Base-by-base conservation (phyloP, 2,113 vertebrate species). In the Limanda limanda region DNA sequence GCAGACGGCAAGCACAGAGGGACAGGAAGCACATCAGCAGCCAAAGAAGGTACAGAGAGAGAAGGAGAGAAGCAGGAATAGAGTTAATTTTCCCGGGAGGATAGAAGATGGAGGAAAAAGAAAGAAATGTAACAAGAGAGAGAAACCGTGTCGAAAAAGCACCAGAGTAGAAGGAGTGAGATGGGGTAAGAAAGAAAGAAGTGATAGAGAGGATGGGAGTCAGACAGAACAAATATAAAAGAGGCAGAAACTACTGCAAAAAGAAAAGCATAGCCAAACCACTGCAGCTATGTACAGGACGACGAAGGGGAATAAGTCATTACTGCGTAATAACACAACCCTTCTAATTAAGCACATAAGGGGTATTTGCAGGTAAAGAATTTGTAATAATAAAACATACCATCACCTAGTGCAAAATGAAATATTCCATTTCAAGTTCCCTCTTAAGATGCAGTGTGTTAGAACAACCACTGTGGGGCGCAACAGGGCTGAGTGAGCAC, bases 11-110 rank as follows among this genome's bases (percentile, higher is more conserved):
- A 91, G 88, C 86, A 85, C 66, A 88, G 56, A 71, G 61, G 76
- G 70, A 87, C 88, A 84, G 79, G 87, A 76, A 88, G 89, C 80
- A 79, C 84, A 86, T 51, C 83, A 80, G 75, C 77, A 91, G 75
- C 81, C 83, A 86, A 24, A 89, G 7, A 70, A 76, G 60, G 45
- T 31, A 55, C 67, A 73, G 56, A 71, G 66, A 56, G 63, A 51
- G 47, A 48, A 78, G 77, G 76, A 82, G 71, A 86, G 78, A 82
- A 80, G 84, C 66, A 83, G 75, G 54, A 72, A 64, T 70, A 60
- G n/a, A 77, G 48, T 88, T 89, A 88, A 83, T 87, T 81, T 84
- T 56, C 20, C 45, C 40, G 31, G 55, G 62, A 48, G 42, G 20
- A 81, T 52, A 74, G 57, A 58, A 59, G 64, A 31, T 13, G 40